Evolutionary conservation across 2,888 invertebrate genomes (phyloP).

Genomic region (Napeogenes inachia): DNA sequence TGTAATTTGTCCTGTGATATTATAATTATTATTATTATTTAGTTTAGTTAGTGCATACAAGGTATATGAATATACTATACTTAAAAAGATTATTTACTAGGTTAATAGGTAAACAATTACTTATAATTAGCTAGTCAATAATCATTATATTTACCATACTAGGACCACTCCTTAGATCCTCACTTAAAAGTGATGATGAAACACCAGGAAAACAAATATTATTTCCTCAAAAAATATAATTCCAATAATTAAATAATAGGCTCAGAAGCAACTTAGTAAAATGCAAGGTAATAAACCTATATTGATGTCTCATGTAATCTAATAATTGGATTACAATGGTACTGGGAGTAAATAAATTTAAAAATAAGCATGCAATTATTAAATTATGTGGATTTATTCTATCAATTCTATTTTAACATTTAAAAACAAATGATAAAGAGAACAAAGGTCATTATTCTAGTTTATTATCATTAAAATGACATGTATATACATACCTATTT

Average conservation of each 20-base stretch:
- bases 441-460: conserved; percentile 29
- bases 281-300: not conserved
- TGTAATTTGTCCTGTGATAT: too few species aligned
- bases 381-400: not conserved
- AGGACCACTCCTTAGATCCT: not conserved
- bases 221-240: not conserved
- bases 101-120: conserved; percentile 4
- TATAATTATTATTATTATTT: too few species aligned
- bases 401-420: conserved; percentile 6
- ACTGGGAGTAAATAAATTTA: not conserved
- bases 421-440: conserved; percentile 26
- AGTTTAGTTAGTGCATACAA: too few species aligned
- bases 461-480: conserved; percentile 26
- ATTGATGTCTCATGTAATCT: not conserved
- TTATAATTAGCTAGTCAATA: conserved; percentile 3
- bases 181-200: too few species aligned
- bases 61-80: not conserved
- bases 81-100: not conserved
- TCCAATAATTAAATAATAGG: conserved; percentile 1
- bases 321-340: not conserved
- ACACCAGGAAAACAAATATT: too few species aligned
- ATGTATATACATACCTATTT: not conserved
- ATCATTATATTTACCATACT: not conserved
- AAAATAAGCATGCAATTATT: not conserved
- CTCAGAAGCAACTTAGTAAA: conserved; percentile 1